Evolutionary conservation across 2,797 vertebrate genomes (phyloP), one percentile per base, ranked within the genome.

Genomic region (Halcyon chelicuti): DNA sequence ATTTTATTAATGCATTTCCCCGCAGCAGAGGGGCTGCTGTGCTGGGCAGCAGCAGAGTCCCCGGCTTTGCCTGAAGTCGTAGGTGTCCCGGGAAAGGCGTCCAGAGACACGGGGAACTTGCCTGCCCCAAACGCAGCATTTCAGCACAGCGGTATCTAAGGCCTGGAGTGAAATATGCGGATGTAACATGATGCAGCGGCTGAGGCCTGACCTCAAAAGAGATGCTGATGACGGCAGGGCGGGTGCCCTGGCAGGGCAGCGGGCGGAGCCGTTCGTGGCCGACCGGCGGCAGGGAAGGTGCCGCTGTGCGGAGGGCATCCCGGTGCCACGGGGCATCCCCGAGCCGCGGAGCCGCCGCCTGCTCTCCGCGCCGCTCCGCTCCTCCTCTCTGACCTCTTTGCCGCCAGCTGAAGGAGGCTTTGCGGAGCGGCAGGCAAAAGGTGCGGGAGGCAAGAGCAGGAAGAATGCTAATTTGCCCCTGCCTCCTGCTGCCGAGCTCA

Each of bases 301-400:
- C 37, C 1, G 7, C 77, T 65, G 28, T 8, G 22, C 2, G 7
- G 60, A 9, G 70, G 8, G 47, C 0, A 0, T 19, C 39, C 57
- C 0, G 0, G 22, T 71, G 40, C 51, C 8, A 4, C 52, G 25
- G 31, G 0, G 5, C 37, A 7, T 10, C 51, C 37, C 72, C 19
- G 42, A 1, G 23, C 71, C 16, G 73, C 0, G 0, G 51, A 28
- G 33, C 70, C 1, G 4, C 79, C 37, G 29, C 42, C 37, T 5
- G 16, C 31, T 88, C 26, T 25, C 68, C 26, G 66, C 57, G 75
- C 28, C 40, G 47, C 75, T 90, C 16, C 66, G 39, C 37, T 3
- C 19, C 74, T 39, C 42, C 2, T 78, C 67, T 57, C 67, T 79
- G 78, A 67, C 52, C 75, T 80, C 74, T 76, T 40, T 76, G 26